Evolutionary conservation across 2,888 invertebrate species (phyloP), one percentile per base, ranked within the genome.

Genomic region (Ophraella communa): DNA sequence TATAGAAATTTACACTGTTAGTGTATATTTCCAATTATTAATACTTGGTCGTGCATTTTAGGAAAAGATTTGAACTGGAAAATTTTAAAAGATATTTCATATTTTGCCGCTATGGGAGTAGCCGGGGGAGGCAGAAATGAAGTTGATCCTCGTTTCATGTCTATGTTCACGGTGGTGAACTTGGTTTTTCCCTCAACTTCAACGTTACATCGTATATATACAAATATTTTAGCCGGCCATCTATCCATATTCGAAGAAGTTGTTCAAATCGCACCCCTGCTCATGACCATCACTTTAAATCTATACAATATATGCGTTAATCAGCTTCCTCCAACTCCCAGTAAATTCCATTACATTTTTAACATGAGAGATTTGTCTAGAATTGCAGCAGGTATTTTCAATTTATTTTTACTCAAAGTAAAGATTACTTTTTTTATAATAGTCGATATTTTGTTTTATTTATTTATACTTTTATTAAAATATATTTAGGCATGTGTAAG

Each of bases 331-430:
- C 95, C 96, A 1, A 96, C 95, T 0, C 96, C 96, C 0, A 91
- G 92, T 4, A 95, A 94, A 82, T 96, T 96, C 83, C 96, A 96
- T 84, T 96, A 96, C 83, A 93, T 95, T 72, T 96, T 96, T 84
- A 96, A 96, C 83, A 87, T 96, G 81, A 88, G 95, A 49, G 96
- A 96, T 83, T 82, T 96, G 71, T 95, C 95, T 0, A 87, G 95
- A 62, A 89, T 96, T 66, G 74, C 75, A 3, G 91, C 91, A 11
- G 96, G 59, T 59, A 52, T 10, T 18, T 21, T 53, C 3, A 17
- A 51, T 11, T 14, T 27, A 11, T n/a, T 7, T 3, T 0, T 10
- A 8, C 10, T 8, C 27, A 30, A 24, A n/a, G n/a, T n/a, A n/a
- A n/a, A n/a, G n/a, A n/a, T n/a, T 14, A 2, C 17, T 30, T 18